Percentiles rank a stretch among this genome's conserved stretches.
These are phyloP conservation scores for Bubo blakistoni DNA, from an alignment of 2,113 vertebrate genomes.

Conservation along the genomic window DNA sequence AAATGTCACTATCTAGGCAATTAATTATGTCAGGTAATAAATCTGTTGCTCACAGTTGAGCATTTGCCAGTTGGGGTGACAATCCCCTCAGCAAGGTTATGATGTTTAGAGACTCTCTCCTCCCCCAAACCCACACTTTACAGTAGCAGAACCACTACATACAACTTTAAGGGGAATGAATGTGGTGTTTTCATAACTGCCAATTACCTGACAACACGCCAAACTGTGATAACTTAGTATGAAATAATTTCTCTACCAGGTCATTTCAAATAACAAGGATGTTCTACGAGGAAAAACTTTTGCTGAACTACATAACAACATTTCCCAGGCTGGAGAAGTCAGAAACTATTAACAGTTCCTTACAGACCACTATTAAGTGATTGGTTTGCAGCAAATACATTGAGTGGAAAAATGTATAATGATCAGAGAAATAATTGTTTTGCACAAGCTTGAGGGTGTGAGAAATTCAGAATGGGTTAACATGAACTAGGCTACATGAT, in stretches of 20 bases:
- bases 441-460: not conserved
- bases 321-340: not conserved
- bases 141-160: not conserved
- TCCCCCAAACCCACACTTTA: not conserved
- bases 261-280: not conserved
- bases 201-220: not conserved
- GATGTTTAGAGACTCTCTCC: not conserved
- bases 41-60: slow-evolving; percentile 71
- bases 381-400: not conserved
- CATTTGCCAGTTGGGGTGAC: slow-evolving; percentile 64
- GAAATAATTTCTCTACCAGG: not conserved
- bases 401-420: not conserved
- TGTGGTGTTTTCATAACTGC: not conserved
- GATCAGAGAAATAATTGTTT: not conserved
- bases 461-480: not conserved
- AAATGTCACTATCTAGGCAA: slow-evolving; percentile 89
- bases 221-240: not conserved
- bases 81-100: slow-evolving; percentile 29
- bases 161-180: not conserved
- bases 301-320: not conserved
- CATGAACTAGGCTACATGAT: not conserved
- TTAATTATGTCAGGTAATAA: slow-evolving; percentile 89
- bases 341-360: not conserved
- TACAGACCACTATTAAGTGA: not conserved
- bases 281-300: not conserved